phyloP scores from a whole-genome alignment of 2,797 vertebrate genomes.

The Pitangus sulphuratus region DNA sequence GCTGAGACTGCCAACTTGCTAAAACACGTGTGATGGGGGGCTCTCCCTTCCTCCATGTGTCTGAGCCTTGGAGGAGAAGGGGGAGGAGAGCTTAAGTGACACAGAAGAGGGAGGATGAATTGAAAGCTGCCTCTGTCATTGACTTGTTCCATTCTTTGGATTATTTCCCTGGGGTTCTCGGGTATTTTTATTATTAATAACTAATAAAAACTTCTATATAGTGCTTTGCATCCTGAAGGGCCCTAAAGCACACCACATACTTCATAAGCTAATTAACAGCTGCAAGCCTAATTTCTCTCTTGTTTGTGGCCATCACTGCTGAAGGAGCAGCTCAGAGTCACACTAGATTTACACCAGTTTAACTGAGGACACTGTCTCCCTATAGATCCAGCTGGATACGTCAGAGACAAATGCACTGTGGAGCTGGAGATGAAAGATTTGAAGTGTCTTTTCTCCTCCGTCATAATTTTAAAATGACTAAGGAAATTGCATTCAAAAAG shows the following conservation, averaged over 20 bases:
- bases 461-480: conserved; percentile 23
- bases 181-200: conserved; percentile 67
- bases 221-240: conserved; percentile 39
- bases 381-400: background rate
- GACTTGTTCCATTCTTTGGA: conserved; percentile 32
- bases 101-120: conserved; percentile 5
- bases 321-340: conserved; percentile 39
- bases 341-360: conserved; percentile 45
- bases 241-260: conserved; percentile 55
- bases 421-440: background rate
- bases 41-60: conserved; percentile 3
- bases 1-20: conserved; percentile 20
- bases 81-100: background rate
- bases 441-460: conserved; percentile 37
- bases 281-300: conserved; percentile 23
- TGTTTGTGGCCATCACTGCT: conserved; percentile 13
- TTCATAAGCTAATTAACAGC: conserved; percentile 64
- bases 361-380: conserved; percentile 22
- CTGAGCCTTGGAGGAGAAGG: background rate
- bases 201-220: conserved; percentile 59
- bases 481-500: conserved; percentile 27
- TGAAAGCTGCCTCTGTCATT: conserved; percentile 53
- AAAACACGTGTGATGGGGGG: background rate
- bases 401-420: conserved; percentile 26
- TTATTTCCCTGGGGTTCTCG: conserved; percentile 52